A percentile compares a stretch with the other conserved stretches of the same genome.
Conservation (phyloP, 1,140 invertebrate species). For the Holcopasites calliopsidis region DNA sequence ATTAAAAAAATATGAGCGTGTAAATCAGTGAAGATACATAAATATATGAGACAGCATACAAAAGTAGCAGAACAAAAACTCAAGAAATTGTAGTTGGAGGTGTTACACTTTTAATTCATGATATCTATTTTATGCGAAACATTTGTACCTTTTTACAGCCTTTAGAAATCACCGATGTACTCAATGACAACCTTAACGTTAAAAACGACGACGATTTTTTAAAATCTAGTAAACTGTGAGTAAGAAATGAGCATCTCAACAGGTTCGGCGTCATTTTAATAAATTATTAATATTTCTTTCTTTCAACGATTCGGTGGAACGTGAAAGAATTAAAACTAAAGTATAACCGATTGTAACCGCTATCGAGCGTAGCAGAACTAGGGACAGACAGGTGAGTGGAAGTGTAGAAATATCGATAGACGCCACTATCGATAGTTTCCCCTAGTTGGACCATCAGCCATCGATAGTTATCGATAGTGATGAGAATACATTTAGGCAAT, state of each 20-base stretch:
- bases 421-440: too few species aligned
- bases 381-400: too few species aligned
- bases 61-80: not conserved
- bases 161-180: constrained; percentile 42
- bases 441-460: too few species aligned
- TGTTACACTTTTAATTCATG: not conserved
- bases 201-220: constrained; percentile 54
- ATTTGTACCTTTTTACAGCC: constrained; percentile 45
- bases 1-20: constrained; percentile 4
- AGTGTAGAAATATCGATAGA: too few species aligned
- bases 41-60: not conserved
- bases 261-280: constrained; percentile 62
- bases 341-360: not conserved
- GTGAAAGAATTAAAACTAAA: not conserved
- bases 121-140: constrained; percentile 15
- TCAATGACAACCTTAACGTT: constrained; percentile 40
- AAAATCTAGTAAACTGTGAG: constrained; percentile 52
- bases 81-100: not conserved
- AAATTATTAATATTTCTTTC: not conserved
- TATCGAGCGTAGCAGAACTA: too few species aligned
- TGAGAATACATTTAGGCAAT: too few species aligned
- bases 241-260: constrained; percentile 49
- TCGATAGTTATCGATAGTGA: too few species aligned
- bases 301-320: not conserved
- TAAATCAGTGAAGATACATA: not conserved